Evolutionary conservation across 2,797 vertebrate species (phyloP).

Genomic region (Uromys caudimaculatus): DNA sequence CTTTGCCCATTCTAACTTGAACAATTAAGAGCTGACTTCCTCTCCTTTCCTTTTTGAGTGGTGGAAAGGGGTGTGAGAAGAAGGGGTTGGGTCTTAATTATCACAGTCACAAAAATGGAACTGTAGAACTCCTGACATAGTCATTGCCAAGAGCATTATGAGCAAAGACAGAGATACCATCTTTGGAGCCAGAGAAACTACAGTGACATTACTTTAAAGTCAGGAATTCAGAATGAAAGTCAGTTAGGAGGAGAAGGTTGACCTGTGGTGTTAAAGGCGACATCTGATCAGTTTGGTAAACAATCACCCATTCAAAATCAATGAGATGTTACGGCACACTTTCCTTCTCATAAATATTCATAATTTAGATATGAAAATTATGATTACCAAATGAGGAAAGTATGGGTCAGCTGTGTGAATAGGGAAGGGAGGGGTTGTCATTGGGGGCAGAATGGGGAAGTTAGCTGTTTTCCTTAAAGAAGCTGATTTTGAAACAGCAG

Average conservation of each 20-base stretch:
- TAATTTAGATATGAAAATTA: slow-evolving; percentile 76
- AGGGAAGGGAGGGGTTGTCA: not conserved
- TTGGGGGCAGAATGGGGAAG: not conserved
- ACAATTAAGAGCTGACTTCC: not conserved
- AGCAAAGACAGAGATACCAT: not conserved
- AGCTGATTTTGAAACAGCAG: not conserved
- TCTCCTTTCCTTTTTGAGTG: not conserved
- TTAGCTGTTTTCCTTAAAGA: not conserved
- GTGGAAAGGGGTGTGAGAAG: not conserved
- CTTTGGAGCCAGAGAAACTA: not conserved
- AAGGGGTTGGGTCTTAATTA: not conserved
- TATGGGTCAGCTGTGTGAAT: slow-evolving; percentile 77
- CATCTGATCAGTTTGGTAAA: slow-evolving; percentile 28
- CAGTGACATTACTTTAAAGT: not conserved
- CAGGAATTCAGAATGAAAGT: slow-evolving; percentile 5
- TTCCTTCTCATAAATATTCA: slow-evolving; percentile 80
- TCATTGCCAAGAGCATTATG: not conserved
- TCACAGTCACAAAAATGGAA: not conserved
- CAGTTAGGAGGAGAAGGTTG: slow-evolving; percentile 69
- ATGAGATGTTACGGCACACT: slow-evolving; percentile 62
- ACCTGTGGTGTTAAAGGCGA: slow-evolving; percentile 65
- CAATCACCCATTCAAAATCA: slow-evolving; percentile 69
- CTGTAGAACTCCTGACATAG: not conserved
- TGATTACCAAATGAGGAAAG: slow-evolving; percentile 71
- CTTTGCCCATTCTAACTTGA: not conserved